Evolutionary conservation across 2,113 vertebrate species (phyloP), one percentile per base, ranked within the genome.

Genomic region (Micronycteris hirsuta): DNA sequence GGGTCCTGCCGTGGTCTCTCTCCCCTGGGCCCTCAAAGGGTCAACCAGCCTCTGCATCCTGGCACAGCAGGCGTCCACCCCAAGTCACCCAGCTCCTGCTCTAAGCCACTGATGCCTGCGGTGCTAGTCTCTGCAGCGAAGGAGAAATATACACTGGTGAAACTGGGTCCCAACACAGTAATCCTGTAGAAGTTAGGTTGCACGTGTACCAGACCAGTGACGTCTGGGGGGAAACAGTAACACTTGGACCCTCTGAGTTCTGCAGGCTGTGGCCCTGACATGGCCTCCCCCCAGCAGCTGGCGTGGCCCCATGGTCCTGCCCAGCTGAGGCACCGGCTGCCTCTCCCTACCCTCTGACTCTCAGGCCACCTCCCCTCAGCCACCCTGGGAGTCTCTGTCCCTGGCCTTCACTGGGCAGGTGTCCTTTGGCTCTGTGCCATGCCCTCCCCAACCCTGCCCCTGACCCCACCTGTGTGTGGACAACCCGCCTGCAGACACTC

Each of bases 1-100:
- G 38, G 65, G 54, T 17, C 28, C 85, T n/a, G 0, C 0, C 2
- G 5, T 4, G 31, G 38, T 58, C 20, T 6, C 49, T 26, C 19
- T 26, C 24, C 31, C 49, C 65, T 5, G 0, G 12, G 41, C 71
- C 33, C 26, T 52, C 80, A 4, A 33, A 45, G 17, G 5, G 17
- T 63, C 56, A 22, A 4, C 74, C 11, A 5, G 63, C 49, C 17
- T 58, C 38, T 16, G 0, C 19, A 1, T 4, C 52, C n/a, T 41
- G 52, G 41, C 74, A 80, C 1, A 38, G 83, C 19, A 9, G 49
- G 15, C 5, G 1, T 33, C 65, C 45, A 17, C 10, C 76, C 52
- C 47, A 28, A n/a, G 28, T 13, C 54, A 36, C 24, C 56, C 61
- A 4, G 58, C 45, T 33, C 15, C 1, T 5, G 31, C 70, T n/a